Conservation (phyloP, 1,140 invertebrate species). For the Anoplolepis gracilipes region DNA sequence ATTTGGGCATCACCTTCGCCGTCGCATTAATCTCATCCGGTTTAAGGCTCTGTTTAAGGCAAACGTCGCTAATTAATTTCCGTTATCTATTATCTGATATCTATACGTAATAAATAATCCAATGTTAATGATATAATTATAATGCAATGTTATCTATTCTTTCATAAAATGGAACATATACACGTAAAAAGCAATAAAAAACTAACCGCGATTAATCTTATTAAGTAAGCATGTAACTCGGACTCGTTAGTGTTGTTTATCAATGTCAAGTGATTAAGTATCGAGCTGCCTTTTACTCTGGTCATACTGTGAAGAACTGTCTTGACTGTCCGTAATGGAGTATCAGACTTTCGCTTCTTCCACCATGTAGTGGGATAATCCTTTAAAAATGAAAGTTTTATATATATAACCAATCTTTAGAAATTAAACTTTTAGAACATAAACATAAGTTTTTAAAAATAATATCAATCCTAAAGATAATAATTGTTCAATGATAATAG, state of each 20-base stretch:
- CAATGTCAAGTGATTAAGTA: constrained; percentile 92
- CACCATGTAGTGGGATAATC: constrained; percentile 93
- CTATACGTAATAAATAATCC: not conserved
- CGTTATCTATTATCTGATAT: not conserved
- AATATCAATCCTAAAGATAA: not conserved
- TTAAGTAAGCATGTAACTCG: constrained; percentile 92
- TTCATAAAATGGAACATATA: not conserved
- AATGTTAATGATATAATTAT: not conserved
- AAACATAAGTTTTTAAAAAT: no score
- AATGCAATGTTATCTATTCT: not conserved
- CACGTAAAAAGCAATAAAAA: not conserved
- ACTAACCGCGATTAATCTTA: constrained; percentile 91
- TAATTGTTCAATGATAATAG: no score
- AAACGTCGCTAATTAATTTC: constrained; percentile 28
- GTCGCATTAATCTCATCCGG: constrained; percentile 84
- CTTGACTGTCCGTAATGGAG: constrained; percentile 95
- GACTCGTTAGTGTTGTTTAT: constrained; percentile 93
- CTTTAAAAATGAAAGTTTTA: constrained; percentile 80
- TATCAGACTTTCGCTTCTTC: constrained; percentile 91
- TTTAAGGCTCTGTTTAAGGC: constrained; percentile 83
- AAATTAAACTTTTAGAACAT: not conserved
- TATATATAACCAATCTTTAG: not conserved
- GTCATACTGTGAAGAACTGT: constrained; percentile 95
- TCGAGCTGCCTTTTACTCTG: constrained; percentile 91
- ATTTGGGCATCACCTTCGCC: constrained; percentile 82